Evolutionary conservation across 2,888 invertebrate genomes (phyloP).

Genomic region (Xylota sylvarum): DNA sequence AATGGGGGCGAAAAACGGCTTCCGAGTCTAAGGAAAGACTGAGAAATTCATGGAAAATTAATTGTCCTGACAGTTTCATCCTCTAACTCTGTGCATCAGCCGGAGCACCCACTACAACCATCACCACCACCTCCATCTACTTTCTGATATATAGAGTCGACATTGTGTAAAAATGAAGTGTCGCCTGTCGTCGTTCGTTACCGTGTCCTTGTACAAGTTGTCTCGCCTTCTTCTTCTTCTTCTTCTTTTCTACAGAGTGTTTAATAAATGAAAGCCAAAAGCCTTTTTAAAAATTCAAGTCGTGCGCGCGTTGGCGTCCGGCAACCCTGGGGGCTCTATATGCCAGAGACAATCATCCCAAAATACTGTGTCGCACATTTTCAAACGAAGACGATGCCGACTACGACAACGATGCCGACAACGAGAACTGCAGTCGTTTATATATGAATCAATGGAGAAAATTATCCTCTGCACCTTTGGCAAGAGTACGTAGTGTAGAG

Average conservation of each 20-base stretch:
- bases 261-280: constrained; percentile 56
- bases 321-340: constrained; percentile 7
- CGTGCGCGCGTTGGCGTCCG: constrained; percentile 43
- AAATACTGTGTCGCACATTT: constrained; percentile 40
- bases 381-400: constrained; percentile 28
- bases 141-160: constrained; percentile 24
- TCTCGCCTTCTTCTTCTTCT: constrained; percentile 29
- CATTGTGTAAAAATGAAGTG: constrained; percentile 64
- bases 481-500: constrained; percentile 25
- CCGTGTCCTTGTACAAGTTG: constrained; percentile 50
- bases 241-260: background rate
- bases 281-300: constrained; percentile 67
- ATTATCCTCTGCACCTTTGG: constrained; percentile 74
- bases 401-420: background rate
- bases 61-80: constrained; percentile 73
- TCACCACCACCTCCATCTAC: too few relatives aligned
- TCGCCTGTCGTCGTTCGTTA: constrained; percentile 62
- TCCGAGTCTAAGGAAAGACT: constrained; percentile 49
- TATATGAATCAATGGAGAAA: constrained; percentile 67
- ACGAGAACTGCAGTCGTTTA: constrained; percentile 34
- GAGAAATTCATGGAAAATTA: constrained; percentile 74
- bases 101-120: background rate
- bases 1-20: background rate
- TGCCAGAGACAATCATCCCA: constrained; percentile 47
- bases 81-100: constrained; percentile 58